Base-by-base conservation (phyloP, 2,888 invertebrate species). In the Digitonthophagus gazella region DNA sequence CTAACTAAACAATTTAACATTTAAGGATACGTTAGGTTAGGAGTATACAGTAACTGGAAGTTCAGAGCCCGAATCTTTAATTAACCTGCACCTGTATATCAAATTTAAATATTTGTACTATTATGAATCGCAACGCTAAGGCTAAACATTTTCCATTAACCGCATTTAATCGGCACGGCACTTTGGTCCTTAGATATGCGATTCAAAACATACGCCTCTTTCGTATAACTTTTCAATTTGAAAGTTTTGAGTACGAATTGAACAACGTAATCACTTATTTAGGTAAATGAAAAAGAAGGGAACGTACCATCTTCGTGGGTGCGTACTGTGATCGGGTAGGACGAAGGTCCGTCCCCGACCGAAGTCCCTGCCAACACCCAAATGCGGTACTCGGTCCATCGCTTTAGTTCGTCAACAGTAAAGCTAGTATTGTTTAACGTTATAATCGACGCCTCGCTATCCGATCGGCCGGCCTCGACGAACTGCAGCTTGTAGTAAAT, bases 281-380 rank as follows among this genome's bases (percentile, higher is more conserved):
- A 44, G 3, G 6, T 44, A 44, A 44, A 44, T 44, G 28, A 61
- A 61, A 61, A 61, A 61, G 8, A 61, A 18, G 18, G n/a, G 61
- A 77, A 93, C 97, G 92, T 97, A 98, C 98, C 98, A 91, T 97
- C 97, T 92, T 98, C 98, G 83, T 95, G 94, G 76, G 98, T 98
- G 87, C 93, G 92, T 79, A 96, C 92, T 80, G 91, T 90, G 87
- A 97, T 92, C 74, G 96, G 95, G 84, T 92, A 92, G 77, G 96
- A 96, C 79, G 92, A 90, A 73, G 94, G 98, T 73, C 98, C 98
- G 85, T 97, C 96, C 80, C 98, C 98, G 76, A 97, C 95, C 79
- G 91, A 92, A 78, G 98, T 98, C 80, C 96, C 96, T 74, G 98
- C 98, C 77, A 96, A 87, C 80, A 98, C 94, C 96, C 96, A 96